Evolutionary conservation across 1,140 invertebrate genomes (phyloP).

Genomic region (Anastrepha ludens): DNA sequence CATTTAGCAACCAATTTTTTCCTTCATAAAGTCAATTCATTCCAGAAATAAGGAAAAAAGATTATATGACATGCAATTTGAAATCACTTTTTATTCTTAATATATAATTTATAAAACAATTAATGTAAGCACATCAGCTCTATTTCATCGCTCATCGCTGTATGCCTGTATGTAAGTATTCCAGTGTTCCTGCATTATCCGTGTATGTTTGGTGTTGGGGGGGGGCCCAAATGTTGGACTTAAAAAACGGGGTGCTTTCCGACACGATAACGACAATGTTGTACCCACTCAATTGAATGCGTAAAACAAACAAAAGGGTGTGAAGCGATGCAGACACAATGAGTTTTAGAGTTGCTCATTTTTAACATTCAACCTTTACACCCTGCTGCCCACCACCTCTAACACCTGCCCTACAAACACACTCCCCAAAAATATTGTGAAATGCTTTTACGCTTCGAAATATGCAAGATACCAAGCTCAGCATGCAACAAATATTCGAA

Average conservation of each 20-base stretch:
- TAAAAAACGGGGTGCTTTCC: constrained; percentile 18
- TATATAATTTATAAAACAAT: too few relatives aligned
- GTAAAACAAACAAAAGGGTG: constrained; percentile 64
- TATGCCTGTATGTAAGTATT: too few relatives aligned
- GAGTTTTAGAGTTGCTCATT: constrained; percentile 59
- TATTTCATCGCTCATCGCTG: background rate
- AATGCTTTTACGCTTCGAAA: constrained; percentile 40
- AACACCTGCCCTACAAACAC: background rate
- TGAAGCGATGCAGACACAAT: constrained; percentile 66
- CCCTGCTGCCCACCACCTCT: constrained; percentile 10
- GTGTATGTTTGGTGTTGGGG: too few relatives aligned
- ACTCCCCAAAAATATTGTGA: background rate
- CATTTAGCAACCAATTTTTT: too few relatives aligned
- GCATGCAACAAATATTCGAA: constrained; percentile 68
- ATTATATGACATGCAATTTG: too few relatives aligned
- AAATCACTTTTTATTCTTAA: too few relatives aligned
- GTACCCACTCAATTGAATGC: constrained; percentile 58
- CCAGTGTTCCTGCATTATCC: too few relatives aligned
- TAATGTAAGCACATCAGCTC: background rate
- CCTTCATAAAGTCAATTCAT: too few relatives aligned
- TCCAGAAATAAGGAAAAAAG: too few relatives aligned
- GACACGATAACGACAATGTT: background rate
- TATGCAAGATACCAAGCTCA: background rate
- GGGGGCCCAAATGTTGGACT: background rate
- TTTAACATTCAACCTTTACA: constrained; percentile 26